Percentiles rank a stretch among this genome's conserved stretches.
These are phyloP conservation scores for Eretmochelys imbricata DNA, from an alignment of 2,113 vertebrate genomes.

Conservation along the genomic window DNA sequence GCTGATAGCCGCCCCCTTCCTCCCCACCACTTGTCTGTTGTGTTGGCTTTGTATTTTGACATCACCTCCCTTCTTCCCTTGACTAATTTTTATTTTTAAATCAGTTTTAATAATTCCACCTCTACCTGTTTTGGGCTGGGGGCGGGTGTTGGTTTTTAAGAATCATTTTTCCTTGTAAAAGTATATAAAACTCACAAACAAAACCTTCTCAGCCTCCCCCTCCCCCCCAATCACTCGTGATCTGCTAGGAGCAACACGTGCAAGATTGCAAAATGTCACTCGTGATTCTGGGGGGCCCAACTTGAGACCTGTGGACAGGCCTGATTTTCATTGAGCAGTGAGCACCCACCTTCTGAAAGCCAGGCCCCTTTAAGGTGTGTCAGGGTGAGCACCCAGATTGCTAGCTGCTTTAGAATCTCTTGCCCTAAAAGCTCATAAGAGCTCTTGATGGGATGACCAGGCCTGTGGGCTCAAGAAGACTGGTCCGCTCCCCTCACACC, in stretches of 20 bases:
- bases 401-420: not conserved
- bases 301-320: not conserved
- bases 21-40: not conserved
- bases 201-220: not conserved
- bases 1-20: not conserved
- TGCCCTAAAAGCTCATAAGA: not conserved
- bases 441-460: not conserved
- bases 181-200: not conserved
- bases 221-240: not conserved
- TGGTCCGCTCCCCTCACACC: not conserved
- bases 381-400: not conserved
- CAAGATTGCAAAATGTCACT: fast-evolving
- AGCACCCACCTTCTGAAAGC: not conserved
- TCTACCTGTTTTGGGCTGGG: not conserved
- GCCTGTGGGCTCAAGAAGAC: not conserved
- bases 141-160: not conserved
- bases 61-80: not conserved
- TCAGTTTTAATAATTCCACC: not conserved
- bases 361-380: not conserved
- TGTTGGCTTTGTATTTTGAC: not conserved
- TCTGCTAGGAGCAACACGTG: not conserved
- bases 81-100: not conserved
- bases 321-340: not conserved
- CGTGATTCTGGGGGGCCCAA: not conserved
- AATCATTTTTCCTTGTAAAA: not conserved